A percentile compares a stretch with the other conserved stretches of the same genome.
Evolutionary conservation across 2,797 vertebrate species (phyloP).

Genomic region (Periparus ater): DNA sequence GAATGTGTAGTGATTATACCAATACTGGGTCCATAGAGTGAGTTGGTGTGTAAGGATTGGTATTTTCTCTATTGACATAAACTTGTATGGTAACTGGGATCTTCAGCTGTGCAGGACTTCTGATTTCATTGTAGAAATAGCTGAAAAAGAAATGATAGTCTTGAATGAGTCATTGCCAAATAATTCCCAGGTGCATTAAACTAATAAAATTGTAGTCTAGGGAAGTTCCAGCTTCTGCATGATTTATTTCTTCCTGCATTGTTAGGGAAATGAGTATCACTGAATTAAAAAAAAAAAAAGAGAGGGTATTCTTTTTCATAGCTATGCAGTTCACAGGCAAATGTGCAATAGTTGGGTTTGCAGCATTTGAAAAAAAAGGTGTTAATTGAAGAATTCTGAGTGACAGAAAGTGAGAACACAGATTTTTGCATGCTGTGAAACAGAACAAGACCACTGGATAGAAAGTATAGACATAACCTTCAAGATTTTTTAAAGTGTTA

Average conservation of each 20-base stretch:
- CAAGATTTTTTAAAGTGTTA: background rate
- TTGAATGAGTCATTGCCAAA: background rate
- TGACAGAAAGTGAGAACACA: background rate
- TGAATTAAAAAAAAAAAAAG: background rate
- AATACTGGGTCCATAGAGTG: background rate
- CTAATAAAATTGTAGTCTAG: background rate
- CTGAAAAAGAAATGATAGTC: background rate
- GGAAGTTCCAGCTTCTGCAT: background rate
- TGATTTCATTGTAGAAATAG: background rate
- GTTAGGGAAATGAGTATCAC: background rate
- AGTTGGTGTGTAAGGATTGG: background rate
- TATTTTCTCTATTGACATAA: background rate
- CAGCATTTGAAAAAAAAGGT: background rate
- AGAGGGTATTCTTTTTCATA: background rate
- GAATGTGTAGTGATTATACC: background rate
- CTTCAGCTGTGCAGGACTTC: background rate
- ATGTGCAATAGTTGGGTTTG: background rate
- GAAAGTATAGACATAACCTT: background rate
- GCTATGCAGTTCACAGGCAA: background rate
- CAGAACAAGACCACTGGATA: background rate
- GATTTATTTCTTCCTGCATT: background rate
- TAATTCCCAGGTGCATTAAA: background rate
- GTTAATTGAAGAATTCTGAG: slow-evolving; percentile 5
- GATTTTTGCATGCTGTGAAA: background rate
- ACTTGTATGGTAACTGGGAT: background rate